Conservation (phyloP, 1,140 invertebrate genomes). For the Brachionus paranguensis region DNA sequence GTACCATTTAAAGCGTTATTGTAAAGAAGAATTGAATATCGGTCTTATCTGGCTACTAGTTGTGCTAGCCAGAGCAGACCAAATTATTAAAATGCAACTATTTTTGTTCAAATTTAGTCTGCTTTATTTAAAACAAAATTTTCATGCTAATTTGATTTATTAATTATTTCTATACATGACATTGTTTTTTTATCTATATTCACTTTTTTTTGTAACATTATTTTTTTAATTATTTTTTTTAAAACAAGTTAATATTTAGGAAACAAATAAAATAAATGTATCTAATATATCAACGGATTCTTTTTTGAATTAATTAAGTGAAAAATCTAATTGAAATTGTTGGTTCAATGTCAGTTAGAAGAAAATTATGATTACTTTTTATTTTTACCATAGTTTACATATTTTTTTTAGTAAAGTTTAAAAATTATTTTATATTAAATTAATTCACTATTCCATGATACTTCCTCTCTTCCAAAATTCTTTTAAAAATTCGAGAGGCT, state of each 20-base stretch:
- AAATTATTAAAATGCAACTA: not conserved
- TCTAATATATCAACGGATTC: not conserved
- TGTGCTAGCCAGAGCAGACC: not conserved
- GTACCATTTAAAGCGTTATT: not conserved
- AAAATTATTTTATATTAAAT: too few relatives aligned
- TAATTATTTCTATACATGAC: not conserved
- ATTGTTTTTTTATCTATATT: conserved; percentile 1
- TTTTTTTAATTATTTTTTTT: not conserved
- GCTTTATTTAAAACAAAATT: not conserved
- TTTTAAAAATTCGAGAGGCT: too few relatives aligned
- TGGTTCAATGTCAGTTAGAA: too few relatives aligned
- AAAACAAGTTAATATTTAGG: not conserved
- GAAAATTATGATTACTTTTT: too few relatives aligned
- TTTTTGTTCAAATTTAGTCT: not conserved
- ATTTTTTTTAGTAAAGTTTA: too few relatives aligned
- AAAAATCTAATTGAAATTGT: not conserved
- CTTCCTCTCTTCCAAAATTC: too few relatives aligned
- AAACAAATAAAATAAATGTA: conserved; percentile 8
- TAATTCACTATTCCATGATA: too few relatives aligned
- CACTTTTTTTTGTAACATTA: not conserved
- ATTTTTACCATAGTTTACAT: too few relatives aligned
- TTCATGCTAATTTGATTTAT: not conserved
- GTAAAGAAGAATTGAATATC: not conserved
- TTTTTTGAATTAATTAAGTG: not conserved
- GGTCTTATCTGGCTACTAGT: not conserved